phyloP scores from a whole-genome alignment of 92 coral and sea anemone genomes.

The Zoanthus sociatus region DNA sequence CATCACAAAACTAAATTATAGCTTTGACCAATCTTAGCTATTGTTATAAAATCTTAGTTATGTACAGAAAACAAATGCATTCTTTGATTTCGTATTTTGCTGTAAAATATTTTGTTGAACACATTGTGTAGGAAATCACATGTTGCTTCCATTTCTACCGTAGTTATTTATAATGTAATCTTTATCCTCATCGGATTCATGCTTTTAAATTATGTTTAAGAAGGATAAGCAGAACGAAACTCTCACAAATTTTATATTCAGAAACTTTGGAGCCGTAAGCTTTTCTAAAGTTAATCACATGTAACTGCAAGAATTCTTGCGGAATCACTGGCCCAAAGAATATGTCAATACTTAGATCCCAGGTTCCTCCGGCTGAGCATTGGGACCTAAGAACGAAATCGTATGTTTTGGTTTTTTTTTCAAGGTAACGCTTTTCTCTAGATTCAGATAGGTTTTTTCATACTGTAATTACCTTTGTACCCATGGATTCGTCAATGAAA shows the following conservation, averaged over 20 bases:
- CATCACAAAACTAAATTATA: neutral
- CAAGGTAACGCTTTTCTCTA: neutral
- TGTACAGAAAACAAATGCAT: neutral
- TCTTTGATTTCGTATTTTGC: neutral
- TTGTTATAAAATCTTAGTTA: neutral
- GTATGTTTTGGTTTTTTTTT: neutral
- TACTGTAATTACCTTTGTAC: neutral
- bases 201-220: too few relatives aligned
- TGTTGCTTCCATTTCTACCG: neutral
- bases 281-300: neutral
- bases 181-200: neutral
- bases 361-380: neutral
- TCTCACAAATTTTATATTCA: neutral
- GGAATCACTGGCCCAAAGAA: neutral
- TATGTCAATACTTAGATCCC: neutral
- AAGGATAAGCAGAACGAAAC: neutral
- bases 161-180: neutral
- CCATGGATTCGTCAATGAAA: constrained; percentile 3
- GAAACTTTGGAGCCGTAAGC: neutral
- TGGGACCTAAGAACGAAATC: neutral
- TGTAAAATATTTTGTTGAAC: neutral
- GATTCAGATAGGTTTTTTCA: neutral
- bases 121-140: neutral
- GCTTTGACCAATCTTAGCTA: neutral
- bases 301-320: neutral